Evolutionary conservation across 1,140 invertebrate genomes (phyloP), one percentile per base, ranked within the genome.

Genomic region (Marisa cornuarietis): DNA sequence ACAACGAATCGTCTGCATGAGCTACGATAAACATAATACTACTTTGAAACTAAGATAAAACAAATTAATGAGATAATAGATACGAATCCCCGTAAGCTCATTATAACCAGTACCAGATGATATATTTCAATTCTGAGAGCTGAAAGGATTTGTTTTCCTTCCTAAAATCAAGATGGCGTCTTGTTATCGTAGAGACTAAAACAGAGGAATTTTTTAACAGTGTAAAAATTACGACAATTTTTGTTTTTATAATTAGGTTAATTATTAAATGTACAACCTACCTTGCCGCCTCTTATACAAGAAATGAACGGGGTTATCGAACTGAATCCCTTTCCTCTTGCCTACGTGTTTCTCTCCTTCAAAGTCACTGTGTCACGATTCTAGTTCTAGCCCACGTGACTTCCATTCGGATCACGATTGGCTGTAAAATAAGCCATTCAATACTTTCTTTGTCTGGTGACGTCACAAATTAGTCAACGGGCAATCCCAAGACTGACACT

Each of bases 321-420:
- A 18, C 24, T n/a, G 24, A 52, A 22, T 24, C 76, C 76, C 76
- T 76, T 51, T 68, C 14, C 31, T n/a, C 51, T 20, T 69, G 76
- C 76, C 68, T 77, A 77, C 76, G 76, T 77, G 76, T 68, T 31
- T 69, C 65, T 77, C 26, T 5, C 65, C 65, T 65, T 69, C 76
- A 77, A 77, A 77, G 76, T 77, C 76, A 77, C 63, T 77, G 76
- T 77, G 76, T 77, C 63, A 73, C 71, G 76, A 77, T 65, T 65
- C 54, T 18, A 58, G 54, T 58, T 58, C 54, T 58, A 18, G 54
- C 54, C 54, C 54, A 58, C 54, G 54, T 58, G 54, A 58, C 54
- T 58, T 58, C 54, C 16, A 4, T 9, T 58, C 54, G 54, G 4
- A 58, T 58, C 11, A 58, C 54, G 54, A 58, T 58, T 58, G 54